A percentile compares a stretch with the other conserved stretches of the same genome.
phyloP scores from a whole-genome alignment of 1,140 invertebrate genomes.

The Charaxes varanes region DNA sequence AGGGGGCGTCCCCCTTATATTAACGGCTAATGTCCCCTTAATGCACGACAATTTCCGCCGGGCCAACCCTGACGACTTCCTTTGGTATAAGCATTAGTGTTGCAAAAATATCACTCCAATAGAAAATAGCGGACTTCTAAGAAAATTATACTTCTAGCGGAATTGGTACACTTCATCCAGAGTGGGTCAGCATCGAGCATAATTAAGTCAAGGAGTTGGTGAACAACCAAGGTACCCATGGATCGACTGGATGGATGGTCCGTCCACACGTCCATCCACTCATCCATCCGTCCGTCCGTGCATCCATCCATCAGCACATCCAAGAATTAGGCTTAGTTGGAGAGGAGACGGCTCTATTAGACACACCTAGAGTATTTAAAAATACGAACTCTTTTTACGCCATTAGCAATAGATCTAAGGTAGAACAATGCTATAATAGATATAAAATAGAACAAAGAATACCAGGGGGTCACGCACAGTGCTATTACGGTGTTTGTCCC shows the following conservation, averaged over 20 bases:
- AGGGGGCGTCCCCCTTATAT: conserved; percentile 40
- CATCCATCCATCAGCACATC: too few relatives aligned
- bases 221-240: too few relatives aligned
- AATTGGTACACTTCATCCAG: too few relatives aligned
- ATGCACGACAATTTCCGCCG: conserved; percentile 54
- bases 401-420: neutral
- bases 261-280: too few relatives aligned
- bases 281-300: too few relatives aligned
- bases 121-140: neutral
- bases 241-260: too few relatives aligned
- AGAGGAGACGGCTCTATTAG: too few relatives aligned
- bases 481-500: conserved; percentile 4
- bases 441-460: neutral
- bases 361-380: too few relatives aligned
- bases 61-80: conserved; percentile 40
- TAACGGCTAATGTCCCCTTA: conserved; percentile 48
- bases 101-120: conserved; percentile 14
- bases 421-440: neutral
- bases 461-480: neutral
- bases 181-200: neutral
- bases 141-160: neutral
- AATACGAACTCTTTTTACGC: too few relatives aligned
- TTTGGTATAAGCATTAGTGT: conserved; percentile 11
- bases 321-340: too few relatives aligned
- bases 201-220: too few relatives aligned